Evolutionary conservation across 2,797 vertebrate species (phyloP).

Genomic region (Catamblyrhynchus diadema): DNA sequence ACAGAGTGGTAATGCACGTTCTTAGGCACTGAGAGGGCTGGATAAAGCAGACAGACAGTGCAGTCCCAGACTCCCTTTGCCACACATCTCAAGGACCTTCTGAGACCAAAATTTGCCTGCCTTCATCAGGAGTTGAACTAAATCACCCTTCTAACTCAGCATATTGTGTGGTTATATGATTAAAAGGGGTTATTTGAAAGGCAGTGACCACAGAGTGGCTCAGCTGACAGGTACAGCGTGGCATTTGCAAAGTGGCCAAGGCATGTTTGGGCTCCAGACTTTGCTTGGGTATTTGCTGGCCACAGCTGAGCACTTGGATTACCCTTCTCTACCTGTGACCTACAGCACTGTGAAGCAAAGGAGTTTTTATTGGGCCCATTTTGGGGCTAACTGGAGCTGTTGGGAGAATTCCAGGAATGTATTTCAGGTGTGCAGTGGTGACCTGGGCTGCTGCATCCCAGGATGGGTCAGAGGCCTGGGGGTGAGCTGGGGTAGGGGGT

Average conservation of each 20-base stretch:
- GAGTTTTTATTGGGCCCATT: not conserved
- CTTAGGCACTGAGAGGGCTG: not conserved
- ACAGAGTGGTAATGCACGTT: not conserved
- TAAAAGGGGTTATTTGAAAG: not conserved
- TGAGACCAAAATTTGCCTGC: not conserved
- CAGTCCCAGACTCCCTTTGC: not conserved
- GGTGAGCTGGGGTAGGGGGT: accelerated
- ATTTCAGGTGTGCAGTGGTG: not conserved
- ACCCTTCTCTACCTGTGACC: too few species aligned
- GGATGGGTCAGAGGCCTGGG: not conserved
- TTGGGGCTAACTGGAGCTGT: not conserved
- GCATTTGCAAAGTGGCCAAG: not conserved
- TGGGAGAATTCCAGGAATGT: not conserved
- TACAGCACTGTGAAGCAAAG: not conserved
- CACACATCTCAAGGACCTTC: not conserved
- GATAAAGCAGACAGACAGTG: not conserved
- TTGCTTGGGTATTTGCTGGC: not conserved
- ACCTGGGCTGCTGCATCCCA: not conserved
- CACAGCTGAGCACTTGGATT: not conserved
- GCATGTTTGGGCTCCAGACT: not conserved
- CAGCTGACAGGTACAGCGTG: not conserved
- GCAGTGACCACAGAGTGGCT: not conserved
- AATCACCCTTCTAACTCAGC: not conserved
- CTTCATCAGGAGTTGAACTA: not conserved
- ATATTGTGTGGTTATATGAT: not conserved